Evolutionary conservation across 2,797 vertebrate genomes (phyloP).

Genomic region (Pterois miles): DNA sequence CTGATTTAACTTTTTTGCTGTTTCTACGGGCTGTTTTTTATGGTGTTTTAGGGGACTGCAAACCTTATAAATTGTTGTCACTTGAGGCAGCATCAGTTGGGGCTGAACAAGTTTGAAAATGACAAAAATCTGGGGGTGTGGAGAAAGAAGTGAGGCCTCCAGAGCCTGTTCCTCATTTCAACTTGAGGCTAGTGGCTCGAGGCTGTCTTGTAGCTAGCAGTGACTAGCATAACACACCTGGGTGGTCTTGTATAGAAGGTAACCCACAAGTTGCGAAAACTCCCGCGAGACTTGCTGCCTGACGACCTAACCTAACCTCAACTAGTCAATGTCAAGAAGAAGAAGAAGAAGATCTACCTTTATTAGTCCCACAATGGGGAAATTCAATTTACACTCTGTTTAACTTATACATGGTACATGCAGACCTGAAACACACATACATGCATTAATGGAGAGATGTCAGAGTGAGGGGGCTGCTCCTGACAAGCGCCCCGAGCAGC

Average conservation of each 20-base stretch:
- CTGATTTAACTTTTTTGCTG: neutral
- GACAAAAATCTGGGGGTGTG: neutral
- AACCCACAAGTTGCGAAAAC: neutral
- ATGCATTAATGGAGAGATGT: too few relatives aligned
- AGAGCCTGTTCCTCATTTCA: neutral
- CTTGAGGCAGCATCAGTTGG: neutral
- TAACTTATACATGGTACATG: too few relatives aligned
- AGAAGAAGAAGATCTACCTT: too few relatives aligned
- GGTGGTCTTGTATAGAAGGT: neutral
- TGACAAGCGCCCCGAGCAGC: too few relatives aligned
- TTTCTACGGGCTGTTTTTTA: neutral
- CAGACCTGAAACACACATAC: too few relatives aligned
- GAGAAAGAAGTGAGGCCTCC: neutral
- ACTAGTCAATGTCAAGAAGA: too few relatives aligned
- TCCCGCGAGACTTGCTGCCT: too few relatives aligned
- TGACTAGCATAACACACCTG: neutral
- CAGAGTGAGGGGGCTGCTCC: too few relatives aligned
- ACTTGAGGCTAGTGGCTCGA: neutral
- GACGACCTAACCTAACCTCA: too few relatives aligned
- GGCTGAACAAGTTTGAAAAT: neutral
- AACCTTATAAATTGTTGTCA: neutral
- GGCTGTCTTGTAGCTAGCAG: neutral
- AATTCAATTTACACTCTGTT: too few relatives aligned
- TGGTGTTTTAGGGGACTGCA: neutral
- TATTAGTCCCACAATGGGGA: too few relatives aligned